Evolutionary conservation across 2,113 vertebrate genomes (phyloP).

Genomic region (Psophia crepitans): DNA sequence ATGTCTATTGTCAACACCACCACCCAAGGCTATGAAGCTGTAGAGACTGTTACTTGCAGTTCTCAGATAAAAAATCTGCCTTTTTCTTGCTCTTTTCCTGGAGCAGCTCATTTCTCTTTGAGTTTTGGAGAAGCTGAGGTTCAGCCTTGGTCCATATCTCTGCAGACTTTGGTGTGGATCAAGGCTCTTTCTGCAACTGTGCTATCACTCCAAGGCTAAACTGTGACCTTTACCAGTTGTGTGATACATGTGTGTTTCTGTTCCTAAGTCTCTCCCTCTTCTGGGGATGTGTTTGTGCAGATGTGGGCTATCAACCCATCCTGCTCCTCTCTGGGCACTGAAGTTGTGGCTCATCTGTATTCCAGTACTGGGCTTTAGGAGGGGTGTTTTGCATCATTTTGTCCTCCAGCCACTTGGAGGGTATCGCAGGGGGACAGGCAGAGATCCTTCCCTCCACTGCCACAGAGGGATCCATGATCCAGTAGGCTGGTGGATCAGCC

Average conservation of each 20-base stretch:
- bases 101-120: background rate
- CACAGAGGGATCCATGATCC: accelerated
- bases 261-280: background rate
- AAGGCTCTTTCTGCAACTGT: background rate
- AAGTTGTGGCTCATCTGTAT: background rate
- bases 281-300: background rate
- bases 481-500: background rate
- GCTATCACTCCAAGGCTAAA: background rate
- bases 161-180: background rate
- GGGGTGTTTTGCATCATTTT: background rate
- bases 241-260: accelerated
- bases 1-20: background rate
- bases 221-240: background rate
- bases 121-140: background rate
- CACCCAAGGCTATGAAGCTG: background rate
- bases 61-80: background rate
- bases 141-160: background rate
- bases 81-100: background rate
- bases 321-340: background rate
- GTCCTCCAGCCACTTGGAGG: background rate
- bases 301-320: too few relatives aligned
- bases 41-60: accelerated
- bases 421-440: accelerated
- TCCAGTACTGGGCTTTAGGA: background rate
- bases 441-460: background rate